Conservation (phyloP, 1,140 invertebrate species). For the Tetranychus urticae region DNA sequence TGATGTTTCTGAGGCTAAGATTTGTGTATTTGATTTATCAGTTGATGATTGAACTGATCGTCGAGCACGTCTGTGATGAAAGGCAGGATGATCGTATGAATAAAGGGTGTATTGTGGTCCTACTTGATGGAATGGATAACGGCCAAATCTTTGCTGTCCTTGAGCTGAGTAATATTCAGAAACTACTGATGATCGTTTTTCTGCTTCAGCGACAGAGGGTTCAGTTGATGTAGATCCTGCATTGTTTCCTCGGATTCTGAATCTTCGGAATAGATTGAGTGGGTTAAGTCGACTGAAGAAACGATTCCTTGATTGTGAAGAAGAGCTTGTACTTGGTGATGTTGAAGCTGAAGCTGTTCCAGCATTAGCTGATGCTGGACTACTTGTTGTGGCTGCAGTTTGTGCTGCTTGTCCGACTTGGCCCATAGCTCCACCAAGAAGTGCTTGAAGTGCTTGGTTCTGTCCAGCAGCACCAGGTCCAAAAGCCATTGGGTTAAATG, state of each 20-base stretch:
- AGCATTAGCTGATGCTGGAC: background rate
- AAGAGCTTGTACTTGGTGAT: background rate
- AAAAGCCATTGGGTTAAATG: background rate
- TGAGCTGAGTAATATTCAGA: background rate
- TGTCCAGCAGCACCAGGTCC: background rate
- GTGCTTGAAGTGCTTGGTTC: background rate
- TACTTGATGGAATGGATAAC: background rate
- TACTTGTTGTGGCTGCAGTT: background rate
- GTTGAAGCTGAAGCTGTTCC: background rate
- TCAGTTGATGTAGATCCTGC: background rate
- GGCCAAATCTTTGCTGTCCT: background rate
- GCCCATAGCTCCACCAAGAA: background rate
- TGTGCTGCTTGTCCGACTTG: background rate
- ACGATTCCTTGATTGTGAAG: background rate
- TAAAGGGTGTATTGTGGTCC: background rate
- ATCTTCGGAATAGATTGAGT: constrained; percentile 7
- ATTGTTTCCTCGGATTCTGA: background rate
- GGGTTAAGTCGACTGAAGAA: constrained; percentile 9
- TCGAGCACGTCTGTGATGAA: too few relatives aligned
- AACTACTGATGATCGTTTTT: background rate
- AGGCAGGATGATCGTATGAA: background rate
- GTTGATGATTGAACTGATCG: too few relatives aligned
- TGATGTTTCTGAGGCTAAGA: too few relatives aligned
- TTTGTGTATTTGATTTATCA: too few relatives aligned
- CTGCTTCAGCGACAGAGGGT: background rate